These are phyloP conservation scores for Leucoraja ocellata DNA, from an alignment of 2,797 vertebrate genomes.

Conservation along the genomic window DNA sequence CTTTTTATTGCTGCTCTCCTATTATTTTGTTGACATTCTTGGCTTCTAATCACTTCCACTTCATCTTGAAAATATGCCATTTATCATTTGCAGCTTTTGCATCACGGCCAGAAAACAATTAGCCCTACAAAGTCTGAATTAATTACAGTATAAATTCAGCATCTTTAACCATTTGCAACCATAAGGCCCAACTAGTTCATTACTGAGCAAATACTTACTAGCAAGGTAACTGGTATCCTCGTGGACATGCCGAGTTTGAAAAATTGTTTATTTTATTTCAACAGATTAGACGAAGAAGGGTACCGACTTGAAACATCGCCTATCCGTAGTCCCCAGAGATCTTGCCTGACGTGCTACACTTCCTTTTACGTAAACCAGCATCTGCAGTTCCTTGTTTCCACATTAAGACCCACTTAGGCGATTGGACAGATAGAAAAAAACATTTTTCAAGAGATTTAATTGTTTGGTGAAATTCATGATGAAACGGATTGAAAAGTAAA, in stretches of 20 bases:
- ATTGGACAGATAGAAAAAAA: not conserved
- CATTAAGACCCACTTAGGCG: too few relatives aligned
- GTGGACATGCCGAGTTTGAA: not conserved
- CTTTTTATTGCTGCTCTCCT: not conserved
- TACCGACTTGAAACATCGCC: too few relatives aligned
- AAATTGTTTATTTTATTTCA: not conserved
- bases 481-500: not conserved
- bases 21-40: not conserved
- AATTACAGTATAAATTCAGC: too few relatives aligned
- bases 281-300: not conserved
- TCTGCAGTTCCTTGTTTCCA: too few relatives aligned
- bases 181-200: too few relatives aligned
- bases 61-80: not conserved
- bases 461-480: not conserved
- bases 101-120: too few relatives aligned
- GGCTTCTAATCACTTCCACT: not conserved
- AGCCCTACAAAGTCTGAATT: too few relatives aligned
- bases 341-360: too few relatives aligned
- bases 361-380: too few relatives aligned
- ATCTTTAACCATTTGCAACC: too few relatives aligned
- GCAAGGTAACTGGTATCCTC: not conserved
- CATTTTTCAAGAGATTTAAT: too few relatives aligned
- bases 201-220: not conserved
- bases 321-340: too few relatives aligned
- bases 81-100: not conserved